phyloP scores from a whole-genome alignment of 2,113 vertebrate genomes.

The Lagopus leucura region DNA sequence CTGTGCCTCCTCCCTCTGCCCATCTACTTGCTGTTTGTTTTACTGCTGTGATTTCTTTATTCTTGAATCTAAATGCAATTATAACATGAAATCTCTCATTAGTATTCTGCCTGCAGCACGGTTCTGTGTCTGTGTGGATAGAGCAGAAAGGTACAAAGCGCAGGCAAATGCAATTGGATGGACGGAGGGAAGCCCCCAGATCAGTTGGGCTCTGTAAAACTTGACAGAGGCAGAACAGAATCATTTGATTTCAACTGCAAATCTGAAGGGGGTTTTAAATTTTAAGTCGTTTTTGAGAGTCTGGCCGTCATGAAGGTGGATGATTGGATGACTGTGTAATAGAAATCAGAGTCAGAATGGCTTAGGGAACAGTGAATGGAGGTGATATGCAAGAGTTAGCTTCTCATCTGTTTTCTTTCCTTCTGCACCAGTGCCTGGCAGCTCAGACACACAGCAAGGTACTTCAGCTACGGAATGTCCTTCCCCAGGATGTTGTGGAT shows the following conservation, averaged over 20 bases:
- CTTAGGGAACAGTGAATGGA: background rate
- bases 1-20: background rate
- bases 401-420: background rate
- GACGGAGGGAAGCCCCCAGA: background rate
- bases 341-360: background rate
- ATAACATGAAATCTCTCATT: background rate
- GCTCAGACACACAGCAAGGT: background rate
- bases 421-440: background rate
- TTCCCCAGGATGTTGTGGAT: slow-evolving; percentile 58
- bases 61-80: background rate
- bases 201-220: slow-evolving; percentile 1
- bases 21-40: background rate
- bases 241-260: background rate
- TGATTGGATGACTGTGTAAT: background rate
- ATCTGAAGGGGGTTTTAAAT: background rate
- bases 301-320: background rate
- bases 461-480: slow-evolving; percentile 45
- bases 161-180: background rate
- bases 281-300: background rate
- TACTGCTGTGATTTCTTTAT: background rate
- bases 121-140: background rate
- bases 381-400: background rate
- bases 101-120: background rate
- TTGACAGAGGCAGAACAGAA: background rate
- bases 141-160: background rate